Base-by-base conservation (phyloP, 2,113 vertebrate genomes). In the Salvator merianae region DNA sequence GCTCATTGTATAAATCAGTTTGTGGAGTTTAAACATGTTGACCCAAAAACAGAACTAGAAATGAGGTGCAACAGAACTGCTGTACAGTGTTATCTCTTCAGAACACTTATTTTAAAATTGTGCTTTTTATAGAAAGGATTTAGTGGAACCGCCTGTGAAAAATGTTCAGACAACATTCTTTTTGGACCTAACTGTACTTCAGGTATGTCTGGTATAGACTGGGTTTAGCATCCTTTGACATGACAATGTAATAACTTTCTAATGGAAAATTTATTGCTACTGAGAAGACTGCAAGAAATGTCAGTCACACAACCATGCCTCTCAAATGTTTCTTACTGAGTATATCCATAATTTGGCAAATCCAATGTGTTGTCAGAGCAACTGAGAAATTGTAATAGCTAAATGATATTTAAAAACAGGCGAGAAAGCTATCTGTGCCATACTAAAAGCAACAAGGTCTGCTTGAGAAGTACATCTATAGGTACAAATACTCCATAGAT, bases 81-180 rank as follows among this genome's bases (percentile, higher is more conserved):
- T 59, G 16, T 59, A 59, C 4, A 20, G 18, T 66, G 38, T 83
- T 75, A 28, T 22, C 30, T 38, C 34, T 74, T 43, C 38, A 65
- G 20, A 43, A 74, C 10, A 6, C 76, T 63, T 84, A 28, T 78
- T 63, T 72, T n/a, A 36, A 59, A 24, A 75, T 7, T n/a, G 18
- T 91, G 22, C 78, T 62, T 87, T 91, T 90, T 85, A 69, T 91
- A 99, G 98, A 89, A 87, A 78, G 95, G 94, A 8, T 99, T 98
- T 94, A 87, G 89, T 43, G 98, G 98, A 26, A 97, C 95, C 3
- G 97, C 97, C n/a, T 99, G 98, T 94, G 98, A 99, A 93, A 95
- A 92, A 66, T 99, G 98, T 85, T 86, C 89, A 24, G 77, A 91
- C 76, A 94, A 96, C n/a, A 94, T 94, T 69, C 87, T 95, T 5